These are phyloP conservation scores for Chaetoderma sp. DNA, from an alignment of 2,888 invertebrate genomes.

Conservation along the genomic window DNA sequence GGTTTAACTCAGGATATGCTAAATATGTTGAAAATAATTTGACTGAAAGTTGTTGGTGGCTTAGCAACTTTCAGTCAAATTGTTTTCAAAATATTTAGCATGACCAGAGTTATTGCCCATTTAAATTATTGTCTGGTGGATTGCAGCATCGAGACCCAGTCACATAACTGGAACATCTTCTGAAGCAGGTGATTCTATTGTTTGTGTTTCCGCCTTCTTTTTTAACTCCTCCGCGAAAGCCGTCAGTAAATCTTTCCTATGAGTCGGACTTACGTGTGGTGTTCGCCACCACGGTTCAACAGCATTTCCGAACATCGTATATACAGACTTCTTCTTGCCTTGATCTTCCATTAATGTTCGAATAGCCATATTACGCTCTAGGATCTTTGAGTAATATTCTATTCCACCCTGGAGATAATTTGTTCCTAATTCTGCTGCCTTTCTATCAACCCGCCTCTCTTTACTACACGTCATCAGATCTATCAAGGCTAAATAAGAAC, in stretches of 20 bases:
- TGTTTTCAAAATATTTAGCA: too few relatives aligned
- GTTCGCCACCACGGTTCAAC: constrained; percentile 10
- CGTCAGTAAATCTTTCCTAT: constrained; percentile 7
- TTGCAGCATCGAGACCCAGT: too few relatives aligned
- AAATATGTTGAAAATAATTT: too few relatives aligned
- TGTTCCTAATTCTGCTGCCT: constrained; percentile 75
- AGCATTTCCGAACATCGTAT: constrained; percentile 37
- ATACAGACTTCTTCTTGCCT: constrained; percentile 70
- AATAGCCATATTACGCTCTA: constrained; percentile 81
- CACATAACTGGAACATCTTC: too few relatives aligned
- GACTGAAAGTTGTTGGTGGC: too few relatives aligned
- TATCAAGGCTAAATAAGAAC: constrained; percentile 76
- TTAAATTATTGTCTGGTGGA: too few relatives aligned
- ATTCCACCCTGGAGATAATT: constrained; percentile 80
- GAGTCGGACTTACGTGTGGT: constrained; percentile 7
- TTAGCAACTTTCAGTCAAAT: too few relatives aligned
- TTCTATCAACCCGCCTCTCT: constrained; percentile 77
- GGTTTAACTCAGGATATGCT: too few relatives aligned
- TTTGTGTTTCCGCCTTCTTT: background rate
- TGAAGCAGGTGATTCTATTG: too few relatives aligned
- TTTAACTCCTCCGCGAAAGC: background rate
- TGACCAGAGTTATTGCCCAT: too few relatives aligned
- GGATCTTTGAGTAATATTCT: constrained; percentile 81
- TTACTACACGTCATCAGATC: constrained; percentile 77
- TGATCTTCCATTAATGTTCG: constrained; percentile 76